These are phyloP conservation scores for Philypnodon macrostomus DNA, from an alignment of 2,797 vertebrate species.

Conservation along the genomic window DNA sequence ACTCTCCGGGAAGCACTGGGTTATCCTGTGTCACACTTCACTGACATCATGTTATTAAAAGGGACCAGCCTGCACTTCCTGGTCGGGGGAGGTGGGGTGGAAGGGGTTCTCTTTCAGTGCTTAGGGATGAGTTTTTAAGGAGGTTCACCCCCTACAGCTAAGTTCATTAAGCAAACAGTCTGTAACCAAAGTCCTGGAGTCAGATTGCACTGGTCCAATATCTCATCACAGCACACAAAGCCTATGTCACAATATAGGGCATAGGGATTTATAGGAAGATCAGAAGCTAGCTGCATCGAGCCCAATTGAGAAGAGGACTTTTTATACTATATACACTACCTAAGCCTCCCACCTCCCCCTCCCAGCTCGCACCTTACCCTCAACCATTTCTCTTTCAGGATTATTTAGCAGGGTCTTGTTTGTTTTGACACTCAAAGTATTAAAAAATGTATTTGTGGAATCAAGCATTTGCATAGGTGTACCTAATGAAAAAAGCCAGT, in stretches of 20 bases:
- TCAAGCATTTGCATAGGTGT: no score
- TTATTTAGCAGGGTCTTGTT: conserved; percentile 42
- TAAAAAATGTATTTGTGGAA: no score
- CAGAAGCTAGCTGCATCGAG: conserved; percentile 23
- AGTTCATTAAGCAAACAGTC: not conserved
- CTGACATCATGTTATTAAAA: conserved; percentile 37
- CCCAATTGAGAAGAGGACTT: conserved; percentile 25
- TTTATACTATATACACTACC: conserved; percentile 30
- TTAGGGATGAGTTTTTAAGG: conserved; percentile 20
- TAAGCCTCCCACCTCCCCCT: no score
- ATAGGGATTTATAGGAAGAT: conserved; percentile 37
- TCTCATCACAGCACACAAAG: conserved; percentile 18
- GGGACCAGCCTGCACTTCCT: conserved; percentile 36
- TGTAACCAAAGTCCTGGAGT: conserved; percentile 57
- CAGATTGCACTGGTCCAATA: conserved; percentile 38
- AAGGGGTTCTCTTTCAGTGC: conserved; percentile 32
- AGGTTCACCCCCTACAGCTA: conserved; percentile 16
- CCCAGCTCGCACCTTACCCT: conserved; percentile 33
- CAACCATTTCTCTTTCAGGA: conserved; percentile 35
- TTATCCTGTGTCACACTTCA: conserved; percentile 31
- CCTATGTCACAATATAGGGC: conserved; percentile 24
- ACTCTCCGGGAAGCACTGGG: conserved; percentile 18
- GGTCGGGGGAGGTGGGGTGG: not conserved
- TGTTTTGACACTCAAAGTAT: no score
- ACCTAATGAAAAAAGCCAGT: no score